These are phyloP conservation scores for Adelphocoris suturalis DNA, from an alignment of 2,888 invertebrate species.

Conservation along the genomic window DNA sequence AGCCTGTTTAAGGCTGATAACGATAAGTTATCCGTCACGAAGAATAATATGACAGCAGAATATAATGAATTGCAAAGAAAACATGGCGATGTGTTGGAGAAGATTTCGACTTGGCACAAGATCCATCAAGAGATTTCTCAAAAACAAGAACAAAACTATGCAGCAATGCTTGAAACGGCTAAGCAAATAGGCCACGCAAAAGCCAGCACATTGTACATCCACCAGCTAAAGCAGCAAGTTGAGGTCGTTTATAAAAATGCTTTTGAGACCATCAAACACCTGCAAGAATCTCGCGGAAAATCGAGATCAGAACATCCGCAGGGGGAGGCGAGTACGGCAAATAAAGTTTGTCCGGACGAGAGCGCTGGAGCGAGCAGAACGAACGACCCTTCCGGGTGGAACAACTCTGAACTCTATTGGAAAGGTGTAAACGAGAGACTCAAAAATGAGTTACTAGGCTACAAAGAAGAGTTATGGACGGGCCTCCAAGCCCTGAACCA, in stretches of 20 bases:
- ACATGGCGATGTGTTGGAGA: not conserved
- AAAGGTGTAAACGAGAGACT: conserved; percentile 17
- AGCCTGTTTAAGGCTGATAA: not conserved
- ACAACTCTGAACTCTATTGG: not conserved
- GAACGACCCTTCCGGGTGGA: not conserved
- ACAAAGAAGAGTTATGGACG: conserved; percentile 43
- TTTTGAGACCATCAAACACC: conserved; percentile 19
- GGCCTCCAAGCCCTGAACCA: conserved; percentile 24
- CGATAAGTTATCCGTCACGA: not conserved
- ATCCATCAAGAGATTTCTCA: conserved; percentile 3
- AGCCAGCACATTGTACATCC: conserved; percentile 46
- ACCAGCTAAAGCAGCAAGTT: conserved; percentile 53
- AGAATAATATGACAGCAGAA: not conserved
- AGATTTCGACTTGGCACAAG: conserved; percentile 26
- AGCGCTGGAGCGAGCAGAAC: not conserved
- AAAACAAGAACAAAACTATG: conserved; percentile 46
- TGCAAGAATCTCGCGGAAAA: not conserved
- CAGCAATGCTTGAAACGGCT: conserved; percentile 40
- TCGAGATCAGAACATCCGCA: not conserved
- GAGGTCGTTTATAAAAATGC: conserved; percentile 17
- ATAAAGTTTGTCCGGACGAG: not conserved
- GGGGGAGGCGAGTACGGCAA: not conserved
- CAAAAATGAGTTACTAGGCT: not conserved
- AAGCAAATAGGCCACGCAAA: conserved; percentile 51
- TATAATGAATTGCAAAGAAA: not conserved